Evolutionary conservation across 2,797 vertebrate species (phyloP).

Genomic region (Apodemus agrarius): DNA sequence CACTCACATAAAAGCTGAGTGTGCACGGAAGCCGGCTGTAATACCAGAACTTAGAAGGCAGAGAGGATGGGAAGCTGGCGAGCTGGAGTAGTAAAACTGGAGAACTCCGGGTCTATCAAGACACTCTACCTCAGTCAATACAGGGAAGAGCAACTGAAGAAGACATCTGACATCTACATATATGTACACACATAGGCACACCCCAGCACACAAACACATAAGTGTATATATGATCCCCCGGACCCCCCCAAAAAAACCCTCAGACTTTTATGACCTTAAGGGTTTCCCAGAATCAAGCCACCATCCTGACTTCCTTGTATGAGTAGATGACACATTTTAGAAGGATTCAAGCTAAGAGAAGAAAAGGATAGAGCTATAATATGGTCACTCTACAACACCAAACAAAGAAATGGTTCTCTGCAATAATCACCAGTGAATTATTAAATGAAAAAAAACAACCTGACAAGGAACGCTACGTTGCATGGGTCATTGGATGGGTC

Average conservation of each 20-base stretch:
- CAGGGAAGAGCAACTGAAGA: neutral
- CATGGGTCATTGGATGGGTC: neutral
- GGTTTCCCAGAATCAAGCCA: neutral
- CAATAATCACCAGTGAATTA: neutral
- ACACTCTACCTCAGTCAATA: neutral
- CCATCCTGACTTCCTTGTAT: neutral
- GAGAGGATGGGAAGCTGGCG: neutral
- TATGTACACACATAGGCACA: neutral
- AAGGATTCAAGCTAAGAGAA: neutral
- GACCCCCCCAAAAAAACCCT: neutral
- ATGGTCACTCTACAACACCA: neutral
- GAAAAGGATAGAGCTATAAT: neutral
- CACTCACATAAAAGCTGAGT: neutral
- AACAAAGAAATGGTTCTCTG: neutral
- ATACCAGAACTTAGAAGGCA: neutral
- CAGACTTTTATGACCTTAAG: neutral
- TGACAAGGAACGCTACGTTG: neutral
- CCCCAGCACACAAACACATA: neutral
- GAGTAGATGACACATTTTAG: neutral
- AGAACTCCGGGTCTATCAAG: neutral
- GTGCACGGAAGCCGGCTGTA: too few species aligned
- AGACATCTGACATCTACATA: neutral
- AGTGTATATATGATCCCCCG: neutral
- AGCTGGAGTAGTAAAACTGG: neutral
- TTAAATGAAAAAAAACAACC: neutral